Evolutionary conservation across 2,888 invertebrate species (phyloP), one percentile per base, ranked within the genome.

Genomic region (Hirtodrosophila trivittata): DNA sequence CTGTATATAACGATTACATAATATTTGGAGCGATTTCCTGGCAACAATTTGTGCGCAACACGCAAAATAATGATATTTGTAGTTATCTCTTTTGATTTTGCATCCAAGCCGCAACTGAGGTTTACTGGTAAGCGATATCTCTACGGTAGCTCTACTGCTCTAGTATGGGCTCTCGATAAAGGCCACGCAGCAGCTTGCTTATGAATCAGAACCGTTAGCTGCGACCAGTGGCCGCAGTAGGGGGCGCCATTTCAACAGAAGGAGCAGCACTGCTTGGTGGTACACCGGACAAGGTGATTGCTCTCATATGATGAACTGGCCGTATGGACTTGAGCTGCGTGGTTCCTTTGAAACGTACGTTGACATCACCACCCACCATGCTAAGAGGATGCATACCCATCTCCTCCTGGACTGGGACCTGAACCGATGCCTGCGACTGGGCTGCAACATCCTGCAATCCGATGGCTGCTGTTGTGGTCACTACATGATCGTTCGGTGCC

Each of bases 281-380:
- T 6, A 70, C 74, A 0, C 45, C 69, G 12, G 71, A 43, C 55
- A 89, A 57, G 12, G 88, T 59, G 43, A 89, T 88, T 38, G 88
- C 80, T 46, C 88, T 81, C 66, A 87, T 80, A 43, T 90, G 88
- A 63, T 91, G 89, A 13, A 86, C 73, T 8, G 95, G 93, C 65
- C 94, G 92, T 18, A 96, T 93, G 49, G 94, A 94, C 87, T 95
- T 96, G 60, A 96, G 90, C 87, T 96, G 95, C 0, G 95, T 95
- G 0, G 95, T 95, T 4, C 95, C 96, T 77, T 95, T 95, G 85
- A 94, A 96, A 66, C 94, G 95, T 39, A 96, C 95, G 84, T 94
- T 95, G 0, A 96, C 95, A 86, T 95, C 96, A 25, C 88, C 88
- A 6, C 90, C 90, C 58, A 94, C 94, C 81, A 95, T 94, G 70